Conservation (phyloP, 2,797 vertebrate genomes). For the Hypotaenidia philippensis region DNA sequence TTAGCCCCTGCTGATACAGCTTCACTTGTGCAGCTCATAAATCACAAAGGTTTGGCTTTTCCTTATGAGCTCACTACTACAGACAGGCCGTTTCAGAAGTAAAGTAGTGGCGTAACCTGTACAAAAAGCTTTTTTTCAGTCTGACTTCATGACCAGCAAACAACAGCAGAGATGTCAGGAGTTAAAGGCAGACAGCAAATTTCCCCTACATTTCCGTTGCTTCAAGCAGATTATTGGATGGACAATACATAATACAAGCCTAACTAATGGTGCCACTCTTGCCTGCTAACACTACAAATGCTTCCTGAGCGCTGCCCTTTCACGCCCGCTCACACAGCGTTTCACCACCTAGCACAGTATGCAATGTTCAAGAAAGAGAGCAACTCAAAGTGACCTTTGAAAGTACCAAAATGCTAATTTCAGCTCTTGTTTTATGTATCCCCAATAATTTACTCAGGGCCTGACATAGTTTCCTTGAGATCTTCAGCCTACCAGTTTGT, state of each 20-base stretch:
- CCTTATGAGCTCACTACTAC: background rate
- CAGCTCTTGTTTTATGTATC: background rate
- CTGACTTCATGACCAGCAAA: background rate
- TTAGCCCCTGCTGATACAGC: background rate
- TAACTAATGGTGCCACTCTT: background rate
- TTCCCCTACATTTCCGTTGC: background rate
- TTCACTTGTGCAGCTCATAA: background rate
- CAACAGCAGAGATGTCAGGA: background rate
- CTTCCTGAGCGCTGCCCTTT: background rate
- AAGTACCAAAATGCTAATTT: background rate
- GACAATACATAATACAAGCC: background rate
- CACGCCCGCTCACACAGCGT: rapidly evolving
- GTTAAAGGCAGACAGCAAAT: background rate
- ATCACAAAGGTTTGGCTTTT: background rate
- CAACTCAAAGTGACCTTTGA: background rate
- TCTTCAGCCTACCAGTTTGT: background rate
- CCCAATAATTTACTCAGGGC: background rate
- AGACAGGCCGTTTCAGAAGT: background rate
- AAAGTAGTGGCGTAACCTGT: background rate
- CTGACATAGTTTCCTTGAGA: background rate
- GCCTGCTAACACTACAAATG: background rate
- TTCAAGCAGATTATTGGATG: background rate
- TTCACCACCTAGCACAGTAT: background rate
- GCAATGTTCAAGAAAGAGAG: background rate
- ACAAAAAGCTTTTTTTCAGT: background rate